Base-by-base conservation (phyloP, 2,888 invertebrate species). In the Emmelina monodactyla region DNA sequence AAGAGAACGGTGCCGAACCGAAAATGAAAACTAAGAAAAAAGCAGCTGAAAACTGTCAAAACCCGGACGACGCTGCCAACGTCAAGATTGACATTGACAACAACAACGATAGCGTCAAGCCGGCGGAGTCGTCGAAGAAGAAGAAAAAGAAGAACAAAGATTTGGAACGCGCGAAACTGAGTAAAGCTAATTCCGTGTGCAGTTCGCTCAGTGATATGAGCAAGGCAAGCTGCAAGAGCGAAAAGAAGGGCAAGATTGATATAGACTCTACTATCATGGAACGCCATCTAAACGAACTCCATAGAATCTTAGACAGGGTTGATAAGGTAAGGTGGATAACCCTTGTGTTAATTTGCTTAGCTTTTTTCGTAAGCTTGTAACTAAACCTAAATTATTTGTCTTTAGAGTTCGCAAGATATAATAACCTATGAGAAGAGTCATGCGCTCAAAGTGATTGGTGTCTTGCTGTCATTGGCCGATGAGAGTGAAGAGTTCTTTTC, bases 381-480 rank as follows among this genome's bases (percentile, higher is more conserved):
- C n/a, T n/a, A n/a, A n/a, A n/a, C n/a, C n/a, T n/a, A n/a, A n/a
- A n/a, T n/a, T n/a, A n/a, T n/a, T 25, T 11, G n/a, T 10, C 25
- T 3, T 19, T 11, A 25, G 25, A 4, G 3, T 10, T 4, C 25
- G 25, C 25, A 14, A 13, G 82, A 82, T 29, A 64, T 72, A 41
- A 39, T 66, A 12, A 58, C 55, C 1, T 69, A 79, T 41, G 80
- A 80, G 42, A 75, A 69, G 30, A 58, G 82, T 2, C 73, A 86
- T 41, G 88, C 88, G 0, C 82, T 91, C 44, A 75, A 81, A 2
- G 83, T 83, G n/a, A 56, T 91, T 33, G 84, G 84, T 0, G 85
- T 85, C 45, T 59, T 91, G 40, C 59, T 91, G 13, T 73, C 79
- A 1, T 62, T 88, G 2, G 86, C 86, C 0, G 73, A 85, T 29